Base-by-base conservation (phyloP, 2,113 vertebrate species). In the Odocoileus virginianus region DNA sequence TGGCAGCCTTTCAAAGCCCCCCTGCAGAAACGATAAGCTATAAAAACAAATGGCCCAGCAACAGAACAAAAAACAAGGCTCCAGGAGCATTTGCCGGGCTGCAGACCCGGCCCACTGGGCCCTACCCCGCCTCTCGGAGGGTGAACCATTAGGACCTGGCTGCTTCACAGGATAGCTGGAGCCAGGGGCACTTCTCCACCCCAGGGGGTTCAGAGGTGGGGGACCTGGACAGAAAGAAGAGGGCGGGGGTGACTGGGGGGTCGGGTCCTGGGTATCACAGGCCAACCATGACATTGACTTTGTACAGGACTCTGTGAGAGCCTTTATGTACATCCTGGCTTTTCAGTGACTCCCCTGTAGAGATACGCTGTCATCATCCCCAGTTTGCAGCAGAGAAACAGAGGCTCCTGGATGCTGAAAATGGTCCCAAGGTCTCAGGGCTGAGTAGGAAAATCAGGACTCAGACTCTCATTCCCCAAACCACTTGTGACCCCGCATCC, bases 21-120 rank as follows among this genome's bases (percentile, higher is more conserved):
- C 98, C 98, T 98, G 97, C 97, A 98, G 98, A 50, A 97, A 97
- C 87, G 97, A 98, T 98, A 98, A 98, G 98, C 98, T 98, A 98
- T 98, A 98, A 98, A 98, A 98, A 98, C 98, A 98, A 98, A 98
- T 98, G 98, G 97, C 98, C 98, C 98, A 95, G 98, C 97, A 98
- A 98, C 98, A 97, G 98, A 98, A 98, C 98, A 97, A 96, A 98
- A 98, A 97, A 98, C 95, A 97, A 98, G 98, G 55, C 97, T 98
- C 91, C 91, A 50, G 96, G 96, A 98, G 95, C 97, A 95, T 98
- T 98, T 93, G 89, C 97, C 0, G 74, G 94, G 97, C 96, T 92
- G 95, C 96, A 97, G 95, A 89, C 97, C 23, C 2, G 4, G 95
- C 89, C 95, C 33, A 15, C 84, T 79, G 87, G 64, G 97, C 88